Percentiles rank a stretch among this genome's conserved stretches.
Evolutionary conservation across 2,113 vertebrate genomes (phyloP).

Genomic region (Strigops habroptila): DNA sequence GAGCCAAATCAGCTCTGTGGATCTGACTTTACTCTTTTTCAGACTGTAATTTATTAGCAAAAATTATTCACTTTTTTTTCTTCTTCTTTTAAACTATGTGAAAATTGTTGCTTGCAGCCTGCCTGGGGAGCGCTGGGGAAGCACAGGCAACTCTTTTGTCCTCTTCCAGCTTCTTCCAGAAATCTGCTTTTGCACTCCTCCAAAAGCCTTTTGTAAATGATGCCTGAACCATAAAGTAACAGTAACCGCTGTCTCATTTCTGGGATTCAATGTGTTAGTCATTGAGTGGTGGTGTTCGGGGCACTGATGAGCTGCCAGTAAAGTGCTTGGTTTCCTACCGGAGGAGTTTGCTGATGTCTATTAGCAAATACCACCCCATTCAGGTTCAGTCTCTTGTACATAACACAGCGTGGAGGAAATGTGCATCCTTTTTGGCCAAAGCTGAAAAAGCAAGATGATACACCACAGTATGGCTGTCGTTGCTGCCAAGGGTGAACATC

Average conservation of each 20-base stretch:
- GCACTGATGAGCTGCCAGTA: not conserved
- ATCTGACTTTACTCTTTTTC: not conserved
- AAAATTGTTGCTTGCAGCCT: slow-evolving; percentile 2
- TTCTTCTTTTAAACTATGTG: not conserved
- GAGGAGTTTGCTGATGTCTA: not conserved
- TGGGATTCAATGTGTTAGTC: not conserved
- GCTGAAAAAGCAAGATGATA: not conserved
- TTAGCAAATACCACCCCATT: not conserved
- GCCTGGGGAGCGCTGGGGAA: not conserved
- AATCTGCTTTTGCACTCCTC: slow-evolving; percentile 26
- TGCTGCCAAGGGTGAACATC: slow-evolving; percentile 32
- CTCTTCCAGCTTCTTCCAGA: not conserved
- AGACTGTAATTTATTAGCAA: not conserved
- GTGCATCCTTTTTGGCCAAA: not conserved
- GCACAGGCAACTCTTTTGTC: not conserved
- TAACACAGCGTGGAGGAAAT: not conserved
- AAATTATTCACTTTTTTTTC: not conserved
- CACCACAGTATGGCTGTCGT: not conserved
- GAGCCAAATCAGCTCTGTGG: not conserved
- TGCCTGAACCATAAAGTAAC: not conserved
- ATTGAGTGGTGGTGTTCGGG: not conserved
- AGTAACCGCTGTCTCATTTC: not conserved
- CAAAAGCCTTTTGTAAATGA: slow-evolving; percentile 29
- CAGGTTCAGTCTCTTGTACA: not conserved
- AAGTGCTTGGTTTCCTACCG: not conserved